Evolutionary conservation across 2,113 vertebrate species (phyloP), one percentile per base, ranked within the genome.

Genomic region (Fregata magnificens): DNA sequence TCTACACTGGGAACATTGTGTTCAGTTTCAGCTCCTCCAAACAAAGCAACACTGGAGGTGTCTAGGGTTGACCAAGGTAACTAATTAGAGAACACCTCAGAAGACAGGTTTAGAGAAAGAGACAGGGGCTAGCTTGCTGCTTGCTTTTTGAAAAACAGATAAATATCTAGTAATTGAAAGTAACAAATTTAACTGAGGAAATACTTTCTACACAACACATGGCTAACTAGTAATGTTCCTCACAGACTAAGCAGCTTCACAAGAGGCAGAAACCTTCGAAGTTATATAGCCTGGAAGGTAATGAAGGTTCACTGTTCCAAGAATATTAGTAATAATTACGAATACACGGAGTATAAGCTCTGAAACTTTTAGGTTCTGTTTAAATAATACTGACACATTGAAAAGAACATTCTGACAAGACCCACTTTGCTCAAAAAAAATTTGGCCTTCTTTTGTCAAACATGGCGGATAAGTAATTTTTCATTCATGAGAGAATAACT

Each of bases 401-500:
- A 66, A 45, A 92, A 90, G 85, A 94, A 81, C 90, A 42, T 76
- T 82, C 66, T 82, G 87, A 91, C 62, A 96, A 78, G 61, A 91
- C 36, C 36, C 84, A 79, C 84, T 96, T 82, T 38, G 85, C 90
- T 92, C 74, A 80, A 52, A 91, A 79, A 78, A 77, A 91, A 95
- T 85, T 56, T 92, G 66, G 93, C 78, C 74, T 79, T 73, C 72
- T 96, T 96, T 94, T 89, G 86, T 88, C 80, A 95, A 90, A 89
- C 77, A 84, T 71, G 82, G 90, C 2, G 1, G 82, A 87, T 55
- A 67, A 84, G 88, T 83, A 90, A 94, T 96, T 97, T 82, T 66
- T 97, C 90, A 96, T 91, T 91, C 81, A 96, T 89, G 86, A 96
- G 47, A 82, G 80, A 82, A 59, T 50, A 84, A 94, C 86, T 86